Conservation (phyloP, 2,113 vertebrate species). For the Pitta sordida region DNA sequence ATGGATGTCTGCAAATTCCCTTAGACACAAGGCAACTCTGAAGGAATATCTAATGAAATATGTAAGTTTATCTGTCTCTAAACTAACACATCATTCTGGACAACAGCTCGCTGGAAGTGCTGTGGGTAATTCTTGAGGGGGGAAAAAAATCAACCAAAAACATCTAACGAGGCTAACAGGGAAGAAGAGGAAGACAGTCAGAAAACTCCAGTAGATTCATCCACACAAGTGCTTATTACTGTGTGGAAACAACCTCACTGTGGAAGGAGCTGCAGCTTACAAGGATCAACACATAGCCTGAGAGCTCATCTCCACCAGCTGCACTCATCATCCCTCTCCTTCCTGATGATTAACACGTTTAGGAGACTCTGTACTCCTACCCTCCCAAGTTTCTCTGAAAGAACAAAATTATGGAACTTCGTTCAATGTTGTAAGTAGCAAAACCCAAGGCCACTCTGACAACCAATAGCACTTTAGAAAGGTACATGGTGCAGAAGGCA, state of each 20-base stretch:
- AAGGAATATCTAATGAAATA: slow-evolving; percentile 57
- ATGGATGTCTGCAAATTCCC: slow-evolving; percentile 35
- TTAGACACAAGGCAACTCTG: slow-evolving; percentile 36
- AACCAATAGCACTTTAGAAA: neutral
- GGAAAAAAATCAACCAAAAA: neutral
- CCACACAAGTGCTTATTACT: neutral
- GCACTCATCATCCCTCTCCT: neutral
- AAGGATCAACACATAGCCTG: neutral
- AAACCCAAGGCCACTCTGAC: neutral
- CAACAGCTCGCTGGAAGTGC: neutral
- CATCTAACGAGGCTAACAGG: neutral
- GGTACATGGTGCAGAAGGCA: neutral
- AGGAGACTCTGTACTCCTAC: neutral
- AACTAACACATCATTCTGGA: slow-evolving; percentile 5
- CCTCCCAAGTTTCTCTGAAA: neutral
- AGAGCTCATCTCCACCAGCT: neutral
- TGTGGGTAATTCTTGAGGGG: neutral
- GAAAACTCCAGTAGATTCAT: neutral
- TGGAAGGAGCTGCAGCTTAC: neutral
- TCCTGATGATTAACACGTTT: neutral
- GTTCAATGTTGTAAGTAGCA: neutral
- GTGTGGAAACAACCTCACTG: neutral
- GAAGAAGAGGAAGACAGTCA: neutral
- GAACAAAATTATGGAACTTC: neutral
- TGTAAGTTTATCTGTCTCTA: slow-evolving; percentile 3